Evolutionary conservation across 2,888 invertebrate genomes (phyloP).

Genomic region (Noctuana brunneofusca): DNA sequence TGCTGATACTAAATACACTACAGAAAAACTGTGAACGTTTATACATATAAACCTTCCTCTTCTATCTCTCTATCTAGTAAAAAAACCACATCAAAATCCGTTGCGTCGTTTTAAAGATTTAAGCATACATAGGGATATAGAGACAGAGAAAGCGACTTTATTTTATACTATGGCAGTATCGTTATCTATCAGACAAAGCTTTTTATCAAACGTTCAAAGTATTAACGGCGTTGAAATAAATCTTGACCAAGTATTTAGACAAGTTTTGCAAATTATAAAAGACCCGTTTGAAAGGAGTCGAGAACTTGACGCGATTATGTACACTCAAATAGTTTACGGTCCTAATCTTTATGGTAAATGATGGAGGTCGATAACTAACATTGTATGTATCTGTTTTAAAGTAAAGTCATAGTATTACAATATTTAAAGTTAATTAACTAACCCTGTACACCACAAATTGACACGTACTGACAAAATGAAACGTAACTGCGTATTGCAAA

Average conservation of each 20-base stretch:
- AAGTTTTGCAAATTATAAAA: conserved; percentile 40
- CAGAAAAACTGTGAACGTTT: too few species aligned
- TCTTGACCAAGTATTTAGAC: conserved; percentile 40
- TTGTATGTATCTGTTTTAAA: not conserved
- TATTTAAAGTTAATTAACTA: not conserved
- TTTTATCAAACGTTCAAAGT: conserved; percentile 36
- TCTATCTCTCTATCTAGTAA: too few species aligned
- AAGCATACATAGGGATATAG: too few species aligned
- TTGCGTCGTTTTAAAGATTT: too few species aligned
- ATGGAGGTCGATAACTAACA: conserved; percentile 10
- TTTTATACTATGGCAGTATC: not conserved
- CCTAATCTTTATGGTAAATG: conserved; percentile 23
- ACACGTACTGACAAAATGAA: too few species aligned
- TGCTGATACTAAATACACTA: too few species aligned
- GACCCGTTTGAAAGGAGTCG: conserved; percentile 35
- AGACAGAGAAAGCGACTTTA: too few species aligned
- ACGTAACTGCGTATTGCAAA: too few species aligned
- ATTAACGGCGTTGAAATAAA: conserved; percentile 40
- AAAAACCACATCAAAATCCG: too few species aligned
- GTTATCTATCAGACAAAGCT: conserved; percentile 4
- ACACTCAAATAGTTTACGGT: conserved; percentile 25
- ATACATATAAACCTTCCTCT: too few species aligned
- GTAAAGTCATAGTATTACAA: not conserved
- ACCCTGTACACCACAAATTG: too few species aligned
- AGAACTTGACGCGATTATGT: conserved; percentile 34